phyloP scores from a whole-genome alignment of 2,888 invertebrate genomes.

The Cataglyphis albicans region DNA sequence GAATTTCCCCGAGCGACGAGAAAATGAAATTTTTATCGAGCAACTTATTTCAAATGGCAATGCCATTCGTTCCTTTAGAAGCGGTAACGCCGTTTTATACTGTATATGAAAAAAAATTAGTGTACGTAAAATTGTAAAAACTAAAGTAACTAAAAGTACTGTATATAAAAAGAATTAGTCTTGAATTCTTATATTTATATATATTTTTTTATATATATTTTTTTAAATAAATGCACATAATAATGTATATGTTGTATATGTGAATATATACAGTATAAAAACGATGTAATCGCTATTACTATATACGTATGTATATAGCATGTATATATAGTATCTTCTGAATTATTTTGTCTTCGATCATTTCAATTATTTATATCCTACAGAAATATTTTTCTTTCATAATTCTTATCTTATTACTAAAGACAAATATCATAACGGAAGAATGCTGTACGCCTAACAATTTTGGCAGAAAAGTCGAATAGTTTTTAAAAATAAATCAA shows the following conservation, averaged over 20 bases:
- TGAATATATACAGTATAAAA: neutral
- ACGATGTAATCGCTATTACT: neutral
- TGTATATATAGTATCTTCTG: neutral
- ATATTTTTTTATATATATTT: no score
- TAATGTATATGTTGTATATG: neutral
- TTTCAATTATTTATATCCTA: neutral
- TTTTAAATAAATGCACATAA: neutral
- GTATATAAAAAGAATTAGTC: neutral
- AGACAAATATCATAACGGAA: neutral
- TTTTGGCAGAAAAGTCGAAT: neutral
- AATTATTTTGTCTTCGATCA: neutral
- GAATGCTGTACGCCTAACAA: neutral
- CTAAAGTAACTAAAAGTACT: no score
- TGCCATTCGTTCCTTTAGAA: slow-evolving; percentile 16
- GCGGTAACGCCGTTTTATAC: neutral
- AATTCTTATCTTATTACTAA: neutral
- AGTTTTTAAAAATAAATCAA: neutral
- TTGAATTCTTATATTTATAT: neutral
- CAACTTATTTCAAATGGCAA: slow-evolving; percentile 43
- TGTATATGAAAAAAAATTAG: no score
- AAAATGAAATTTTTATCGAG: slow-evolving; percentile 53
- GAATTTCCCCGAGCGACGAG: slow-evolving; percentile 58
- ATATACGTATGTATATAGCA: no score
- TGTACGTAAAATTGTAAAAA: no score
- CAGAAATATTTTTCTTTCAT: neutral